These are phyloP conservation scores for Rhineura floridana DNA, from an alignment of 2,113 vertebrate genomes.

Conservation along the genomic window DNA sequence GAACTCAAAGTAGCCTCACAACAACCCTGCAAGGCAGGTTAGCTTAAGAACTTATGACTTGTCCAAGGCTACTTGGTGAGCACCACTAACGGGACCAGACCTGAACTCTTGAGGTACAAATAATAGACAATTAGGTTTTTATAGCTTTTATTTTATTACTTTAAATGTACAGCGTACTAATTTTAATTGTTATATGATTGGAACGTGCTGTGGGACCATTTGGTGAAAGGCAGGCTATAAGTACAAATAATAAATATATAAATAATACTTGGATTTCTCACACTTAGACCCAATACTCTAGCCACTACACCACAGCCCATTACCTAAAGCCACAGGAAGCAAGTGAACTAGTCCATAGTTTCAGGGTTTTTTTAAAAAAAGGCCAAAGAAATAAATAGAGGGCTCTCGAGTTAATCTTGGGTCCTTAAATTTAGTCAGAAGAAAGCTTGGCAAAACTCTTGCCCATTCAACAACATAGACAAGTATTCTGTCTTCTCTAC, in stretches of 20 bases:
- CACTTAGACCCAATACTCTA: not conserved
- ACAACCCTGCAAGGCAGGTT: too few relatives aligned
- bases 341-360: not conserved
- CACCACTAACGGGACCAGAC: not conserved
- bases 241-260: too few relatives aligned
- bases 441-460: not conserved
- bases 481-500: not conserved
- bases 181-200: too few relatives aligned
- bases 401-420: not conserved
- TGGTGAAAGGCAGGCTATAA: too few relatives aligned
- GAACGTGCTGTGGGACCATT: too few relatives aligned
- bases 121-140: too few relatives aligned
- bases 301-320: too few relatives aligned
- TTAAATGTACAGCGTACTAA: too few relatives aligned
- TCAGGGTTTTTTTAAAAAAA: too few relatives aligned
- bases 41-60: not conserved
- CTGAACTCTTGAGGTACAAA: too few relatives aligned
- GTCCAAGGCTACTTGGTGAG: not conserved
- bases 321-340: not conserved
- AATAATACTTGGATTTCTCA: too few relatives aligned
- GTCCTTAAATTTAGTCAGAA: not conserved
- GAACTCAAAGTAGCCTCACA: not conserved
- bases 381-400: not conserved
- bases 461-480: not conserved
- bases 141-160: too few relatives aligned